A percentile compares a stretch with the other conserved stretches of the same genome.
Evolutionary conservation across 1,140 invertebrate genomes (phyloP).

Genomic region (Cataglyphis hispanica): DNA sequence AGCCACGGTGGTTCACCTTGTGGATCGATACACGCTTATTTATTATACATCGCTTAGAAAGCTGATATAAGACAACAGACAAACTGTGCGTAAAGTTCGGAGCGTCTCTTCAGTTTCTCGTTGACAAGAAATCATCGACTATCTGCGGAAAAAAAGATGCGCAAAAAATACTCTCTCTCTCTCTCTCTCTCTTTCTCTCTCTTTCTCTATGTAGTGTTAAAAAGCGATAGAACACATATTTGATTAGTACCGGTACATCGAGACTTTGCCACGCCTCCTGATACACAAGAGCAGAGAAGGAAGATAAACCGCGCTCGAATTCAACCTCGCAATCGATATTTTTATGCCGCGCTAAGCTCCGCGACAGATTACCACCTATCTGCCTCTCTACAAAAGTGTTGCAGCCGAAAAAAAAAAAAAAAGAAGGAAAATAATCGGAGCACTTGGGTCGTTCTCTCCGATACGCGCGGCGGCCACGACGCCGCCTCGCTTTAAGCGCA

Average conservation of each 20-base stretch:
- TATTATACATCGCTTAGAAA: conserved; percentile 27
- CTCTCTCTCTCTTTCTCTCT: conserved; percentile 50
- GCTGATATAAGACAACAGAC: not conserved
- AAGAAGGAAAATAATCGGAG: conserved; percentile 41
- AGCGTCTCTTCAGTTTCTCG: not conserved
- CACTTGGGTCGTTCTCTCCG: not conserved
- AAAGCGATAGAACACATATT: conserved; percentile 71
- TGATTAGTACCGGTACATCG: conserved; percentile 74
- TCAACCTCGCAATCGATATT: conserved; percentile 60
- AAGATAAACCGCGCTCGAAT: conserved; percentile 55
- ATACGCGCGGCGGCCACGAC: not conserved
- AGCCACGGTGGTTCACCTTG: conserved; percentile 9
- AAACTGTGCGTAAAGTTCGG: not conserved
- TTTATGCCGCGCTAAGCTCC: conserved; percentile 41
- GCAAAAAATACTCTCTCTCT: conserved; percentile 27
- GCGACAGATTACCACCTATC: conserved; percentile 60
- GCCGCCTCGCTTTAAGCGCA: not conserved
- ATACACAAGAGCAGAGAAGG: conserved; percentile 42
- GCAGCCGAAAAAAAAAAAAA: not conserved
- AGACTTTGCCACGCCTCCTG: conserved; percentile 50
- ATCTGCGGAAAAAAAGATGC: not conserved
- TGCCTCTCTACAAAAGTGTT: conserved; percentile 5
- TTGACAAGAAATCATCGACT: not conserved
- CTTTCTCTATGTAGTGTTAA: conserved; percentile 62
- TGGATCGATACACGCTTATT: not conserved